Evolutionary conservation across 2,888 invertebrate species (phyloP), one percentile per base, ranked within the genome.

Genomic region (Lasioglossum marginatum): DNA sequence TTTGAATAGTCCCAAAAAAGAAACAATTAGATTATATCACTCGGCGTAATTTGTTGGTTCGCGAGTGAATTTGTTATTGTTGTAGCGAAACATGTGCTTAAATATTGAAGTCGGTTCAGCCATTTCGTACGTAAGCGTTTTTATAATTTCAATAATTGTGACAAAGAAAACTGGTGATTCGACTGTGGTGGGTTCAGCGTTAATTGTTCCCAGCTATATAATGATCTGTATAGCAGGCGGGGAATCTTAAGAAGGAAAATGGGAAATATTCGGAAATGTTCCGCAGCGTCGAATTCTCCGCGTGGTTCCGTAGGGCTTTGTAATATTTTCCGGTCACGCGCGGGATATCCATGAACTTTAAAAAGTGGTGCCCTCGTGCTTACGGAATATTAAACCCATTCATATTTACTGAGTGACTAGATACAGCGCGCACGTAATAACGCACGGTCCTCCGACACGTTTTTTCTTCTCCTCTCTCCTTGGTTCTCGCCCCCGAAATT

Each of bases 301-400:
- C 45, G 83, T 77, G 81, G 82, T 82, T 88, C 88, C 85, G 80
- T 85, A 78, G 73, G 85, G 84, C 87, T 89, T 88, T 89, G 88
- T 91, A 92, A 92, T 93, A 92, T 89, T 93, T 93, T 88, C 93
- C 80, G 87, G 91, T 93, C 93, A 93, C 92, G 92, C 92, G 77
- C 87, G 72, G 86, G 88, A 89, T 92, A 91, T 91, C 92, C 90
- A 93, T 92, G 93, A 92, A 93, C 92, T 94, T 93, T 93, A 93
- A 94, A 93, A 94, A 93, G 93, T 93, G 91, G 92, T 89, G 91
- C 85, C 84, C 92, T 92, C 92, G 93, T 94, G 94, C 93, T 93
- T 93, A 93, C 92, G 88, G 93, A 94, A 94, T 94, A 94, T 94
- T 93, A 94, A 94, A 93, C 90, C 91, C 91, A 93, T 93, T 93